These are phyloP conservation scores for Oncorhynchus gorbuscha DNA, from an alignment of 2,113 vertebrate genomes.

Conservation along the genomic window DNA sequence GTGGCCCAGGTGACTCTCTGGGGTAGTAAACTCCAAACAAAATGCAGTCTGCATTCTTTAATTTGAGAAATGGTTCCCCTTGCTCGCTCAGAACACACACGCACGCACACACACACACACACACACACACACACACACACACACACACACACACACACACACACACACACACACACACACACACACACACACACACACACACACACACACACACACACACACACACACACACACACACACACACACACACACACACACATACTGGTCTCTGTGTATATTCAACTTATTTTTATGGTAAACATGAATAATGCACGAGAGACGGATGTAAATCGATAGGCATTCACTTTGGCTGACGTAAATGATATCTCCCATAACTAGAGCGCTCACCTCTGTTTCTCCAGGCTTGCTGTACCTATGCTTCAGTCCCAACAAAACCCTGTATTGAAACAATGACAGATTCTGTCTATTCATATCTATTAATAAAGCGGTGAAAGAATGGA, in stretches of 20 bases:
- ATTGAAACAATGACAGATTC: too few relatives aligned
- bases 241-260: not conserved
- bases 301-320: slow-evolving; percentile 67
- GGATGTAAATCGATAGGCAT: slow-evolving; percentile 70
- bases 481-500: too few relatives aligned
- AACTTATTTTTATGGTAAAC: slow-evolving; percentile 56
- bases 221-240: too few relatives aligned
- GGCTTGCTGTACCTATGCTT: too few relatives aligned
- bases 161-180: not conserved
- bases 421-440: too few relatives aligned
- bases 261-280: slow-evolving; percentile 51
- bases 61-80: slow-evolving; percentile 8
- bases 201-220: not conserved
- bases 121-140: not conserved
- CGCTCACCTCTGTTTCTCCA: not conserved
- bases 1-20: slow-evolving; percentile 14
- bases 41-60: not conserved
- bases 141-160: not conserved
- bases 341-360: slow-evolving; percentile 32
- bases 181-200: not conserved
- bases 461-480: too few relatives aligned
- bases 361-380: slow-evolving; percentile 33
- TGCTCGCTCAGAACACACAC: not conserved
- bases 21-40: slow-evolving; percentile 26
- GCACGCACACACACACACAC: not conserved